These are phyloP conservation scores for Pagetopsis macropterus DNA, from an alignment of 2,797 vertebrate genomes.

Conservation along the genomic window DNA sequence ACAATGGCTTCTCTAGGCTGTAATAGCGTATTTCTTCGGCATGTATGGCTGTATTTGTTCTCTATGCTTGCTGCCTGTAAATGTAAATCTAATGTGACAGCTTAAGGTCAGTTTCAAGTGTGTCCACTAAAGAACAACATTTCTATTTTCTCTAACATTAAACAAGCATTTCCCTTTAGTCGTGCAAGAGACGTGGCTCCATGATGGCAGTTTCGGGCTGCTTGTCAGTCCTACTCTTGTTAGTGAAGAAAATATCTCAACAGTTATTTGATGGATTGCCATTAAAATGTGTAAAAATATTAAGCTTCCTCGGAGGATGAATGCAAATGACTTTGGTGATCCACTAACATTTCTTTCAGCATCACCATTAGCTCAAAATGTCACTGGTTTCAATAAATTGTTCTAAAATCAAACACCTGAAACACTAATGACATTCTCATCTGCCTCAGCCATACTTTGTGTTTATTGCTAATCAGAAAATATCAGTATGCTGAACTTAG, in stretches of 20 bases:
- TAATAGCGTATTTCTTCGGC: too few species aligned
- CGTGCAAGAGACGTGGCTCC: neutral
- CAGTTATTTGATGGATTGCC: neutral
- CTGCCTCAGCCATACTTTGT: neutral
- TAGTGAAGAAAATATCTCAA: neutral
- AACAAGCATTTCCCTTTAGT: neutral
- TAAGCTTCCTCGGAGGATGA: neutral
- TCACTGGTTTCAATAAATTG: too few species aligned
- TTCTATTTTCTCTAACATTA: too few species aligned
- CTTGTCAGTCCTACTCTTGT: neutral
- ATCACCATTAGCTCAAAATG: too few species aligned
- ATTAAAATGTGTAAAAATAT: too few species aligned
- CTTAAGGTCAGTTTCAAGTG: neutral
- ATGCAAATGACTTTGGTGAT: neutral
- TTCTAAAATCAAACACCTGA: neutral
- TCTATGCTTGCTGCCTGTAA: neutral
- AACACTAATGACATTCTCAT: neutral
- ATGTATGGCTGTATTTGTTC: neutral
- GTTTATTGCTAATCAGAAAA: neutral
- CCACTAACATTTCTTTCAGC: too few species aligned
- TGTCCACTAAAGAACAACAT: neutral
- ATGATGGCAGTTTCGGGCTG: neutral
- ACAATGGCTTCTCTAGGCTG: neutral
- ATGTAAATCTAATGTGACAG: neutral
- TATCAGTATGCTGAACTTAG: neutral